Conservation (phyloP, 1,140 invertebrate species). For the Drosophila melanica region DNA sequence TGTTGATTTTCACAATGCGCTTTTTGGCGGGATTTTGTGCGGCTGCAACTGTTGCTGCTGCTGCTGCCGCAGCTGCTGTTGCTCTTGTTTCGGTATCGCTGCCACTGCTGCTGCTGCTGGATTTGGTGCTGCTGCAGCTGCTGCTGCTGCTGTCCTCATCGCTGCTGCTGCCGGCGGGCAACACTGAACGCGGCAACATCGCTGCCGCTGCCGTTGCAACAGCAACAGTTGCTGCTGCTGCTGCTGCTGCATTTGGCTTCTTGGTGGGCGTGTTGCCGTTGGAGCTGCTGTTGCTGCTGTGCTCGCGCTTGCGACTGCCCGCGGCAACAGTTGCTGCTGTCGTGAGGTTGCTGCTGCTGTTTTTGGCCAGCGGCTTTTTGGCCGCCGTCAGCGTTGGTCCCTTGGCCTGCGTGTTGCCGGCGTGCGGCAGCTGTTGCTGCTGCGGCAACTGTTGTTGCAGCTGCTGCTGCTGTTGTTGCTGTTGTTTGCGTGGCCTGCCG, state of each 20-base stretch:
- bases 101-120: conserved; percentile 54
- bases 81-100: conserved; percentile 44
- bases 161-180: conserved; percentile 42
- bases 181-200: conserved; percentile 24
- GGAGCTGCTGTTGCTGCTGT: conserved; percentile 67
- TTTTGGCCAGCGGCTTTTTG: conserved; percentile 69
- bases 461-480: conserved; percentile 41
- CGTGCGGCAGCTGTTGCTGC: conserved; percentile 40
- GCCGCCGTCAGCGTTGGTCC: conserved; percentile 74
- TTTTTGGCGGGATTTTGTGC: conserved; percentile 40
- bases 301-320: conserved; percentile 49
- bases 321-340: conserved; percentile 22
- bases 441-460: conserved; percentile 36
- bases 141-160: conserved; percentile 63
- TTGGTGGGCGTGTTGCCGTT: conserved; percentile 68
- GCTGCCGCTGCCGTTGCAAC: conserved; percentile 35
- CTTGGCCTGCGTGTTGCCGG: conserved; percentile 63
- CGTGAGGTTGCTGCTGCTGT: conserved; percentile 25
- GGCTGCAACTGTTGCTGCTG: conserved; percentile 5
- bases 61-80: conserved; percentile 24
- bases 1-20: conserved; percentile 42
- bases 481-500: conserved; percentile 72
- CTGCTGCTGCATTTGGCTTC: conserved; percentile 38
- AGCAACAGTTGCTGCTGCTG: conserved; percentile 25
- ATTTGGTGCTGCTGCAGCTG: conserved; percentile 57